Base-by-base conservation (phyloP, 2,797 vertebrate species). In the Cossypha niveicapilla region DNA sequence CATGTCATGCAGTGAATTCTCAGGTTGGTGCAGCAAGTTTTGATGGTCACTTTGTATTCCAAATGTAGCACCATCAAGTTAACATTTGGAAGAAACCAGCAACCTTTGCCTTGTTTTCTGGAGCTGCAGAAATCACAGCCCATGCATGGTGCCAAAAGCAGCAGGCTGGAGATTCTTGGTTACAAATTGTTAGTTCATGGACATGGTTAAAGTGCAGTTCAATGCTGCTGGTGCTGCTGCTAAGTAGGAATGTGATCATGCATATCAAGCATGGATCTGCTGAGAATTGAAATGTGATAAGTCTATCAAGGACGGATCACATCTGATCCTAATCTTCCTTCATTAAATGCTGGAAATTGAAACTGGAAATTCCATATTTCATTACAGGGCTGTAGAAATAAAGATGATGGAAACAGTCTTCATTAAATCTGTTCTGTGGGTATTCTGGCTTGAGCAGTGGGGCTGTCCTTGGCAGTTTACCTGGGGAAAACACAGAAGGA, bases 231-330 rank as follows among this genome's bases (percentile, higher is more conserved):
- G 6, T 84, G 39, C n/a, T 93, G 56, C 65, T 91, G 75, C 70
- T 62, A 11, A 91, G 60, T 18, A 35, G 61, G 47, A 80, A 23
- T 70, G 37, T 28, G 81, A 42, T 57, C 1, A 0, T 60, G 67
- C 41, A 3, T 60, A 30, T 18, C 42, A 41, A 24, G 37, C 42
- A 14, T 21, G 42, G 70, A 75, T 90, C 62, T 84, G n/a, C 61
- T 86, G 73, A 88, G 61, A 83, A 77, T 8, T 86, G 91, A 85
- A 91, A 70, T 63, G n/a, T 32, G 70, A 0, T 44, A 53, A 27
- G 47, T 30, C 22, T 66, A 48, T 82, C 47, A 63, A 53, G 71
- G 48, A 30, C 5, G 4, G 51, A 66, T 81, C 10, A 4, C 2
- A 0, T 84, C 30, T 57, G 72, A 93, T 39, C 34, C 22, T 86